phyloP scores from a whole-genome alignment of 2,113 vertebrate genomes.

The Meles meles region DNA sequence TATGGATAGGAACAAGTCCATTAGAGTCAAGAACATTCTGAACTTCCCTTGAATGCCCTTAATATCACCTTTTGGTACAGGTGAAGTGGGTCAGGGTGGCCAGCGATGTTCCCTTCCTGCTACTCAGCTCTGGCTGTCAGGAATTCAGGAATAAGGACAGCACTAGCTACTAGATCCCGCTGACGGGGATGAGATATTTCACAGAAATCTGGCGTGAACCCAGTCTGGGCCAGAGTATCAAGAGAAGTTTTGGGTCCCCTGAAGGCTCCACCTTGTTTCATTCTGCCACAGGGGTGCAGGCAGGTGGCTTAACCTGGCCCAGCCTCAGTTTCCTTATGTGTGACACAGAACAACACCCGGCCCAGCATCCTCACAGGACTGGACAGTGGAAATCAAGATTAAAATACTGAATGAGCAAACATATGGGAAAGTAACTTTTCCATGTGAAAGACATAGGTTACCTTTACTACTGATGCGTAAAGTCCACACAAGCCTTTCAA shows the following conservation, averaged over 20 bases:
- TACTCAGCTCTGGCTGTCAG: neutral
- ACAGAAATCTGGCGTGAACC: neutral
- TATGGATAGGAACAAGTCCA: neutral
- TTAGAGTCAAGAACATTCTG: neutral
- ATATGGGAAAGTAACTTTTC: neutral
- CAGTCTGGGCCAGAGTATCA: neutral
- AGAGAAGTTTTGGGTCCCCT: neutral
- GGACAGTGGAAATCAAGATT: neutral
- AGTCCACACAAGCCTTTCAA: constrained; percentile 12
- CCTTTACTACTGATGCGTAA: neutral
- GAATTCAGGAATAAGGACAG: neutral
- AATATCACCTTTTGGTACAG: neutral
- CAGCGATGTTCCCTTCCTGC: neutral
- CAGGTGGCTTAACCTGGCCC: neutral
- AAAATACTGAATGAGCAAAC: neutral
- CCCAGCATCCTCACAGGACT: neutral
- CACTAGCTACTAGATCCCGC: too few species aligned
- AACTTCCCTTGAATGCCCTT: neutral
- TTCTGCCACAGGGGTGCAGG: neutral
- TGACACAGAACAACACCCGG: neutral
- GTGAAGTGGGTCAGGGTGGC: neutral
- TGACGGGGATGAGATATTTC: neutral
- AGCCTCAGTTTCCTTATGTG: neutral
- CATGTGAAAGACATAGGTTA: neutral
- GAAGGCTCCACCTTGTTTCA: neutral